Conservation (phyloP, 2,113 vertebrate genomes). For the Corythornis vintsioides region DNA sequence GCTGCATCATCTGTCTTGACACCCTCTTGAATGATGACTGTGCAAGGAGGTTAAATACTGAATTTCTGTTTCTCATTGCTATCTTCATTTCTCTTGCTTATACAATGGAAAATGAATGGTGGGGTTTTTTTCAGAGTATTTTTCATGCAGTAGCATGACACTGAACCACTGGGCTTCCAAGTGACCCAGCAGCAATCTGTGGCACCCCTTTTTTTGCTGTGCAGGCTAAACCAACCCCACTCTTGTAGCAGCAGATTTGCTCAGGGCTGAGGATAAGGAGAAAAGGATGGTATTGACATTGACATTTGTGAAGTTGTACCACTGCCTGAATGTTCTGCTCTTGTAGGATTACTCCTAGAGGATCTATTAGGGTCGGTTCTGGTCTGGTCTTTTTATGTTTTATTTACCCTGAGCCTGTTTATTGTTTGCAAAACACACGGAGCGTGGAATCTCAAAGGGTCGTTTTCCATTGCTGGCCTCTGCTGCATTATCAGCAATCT, state of each 20-base stretch:
- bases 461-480: constrained; percentile 45
- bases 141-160: background rate
- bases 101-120: background rate
- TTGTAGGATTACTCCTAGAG: constrained; percentile 40
- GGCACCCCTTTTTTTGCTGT: background rate
- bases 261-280: constrained; percentile 11
- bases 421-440: constrained; percentile 32
- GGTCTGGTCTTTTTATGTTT: constrained; percentile 44
- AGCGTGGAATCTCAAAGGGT: constrained; percentile 30
- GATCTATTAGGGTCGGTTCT: constrained; percentile 34
- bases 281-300: constrained; percentile 1
- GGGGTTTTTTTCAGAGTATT: background rate
- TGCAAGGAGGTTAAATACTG: background rate
- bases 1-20: background rate
- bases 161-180: background rate
- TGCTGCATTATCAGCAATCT: constrained; percentile 24
- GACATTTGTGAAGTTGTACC: constrained; percentile 1
- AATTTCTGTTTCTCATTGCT: background rate
- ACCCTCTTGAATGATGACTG: background rate
- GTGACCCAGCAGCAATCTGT: background rate
- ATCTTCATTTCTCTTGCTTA: background rate
- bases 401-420: constrained; percentile 48
- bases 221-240: background rate
- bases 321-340: background rate
- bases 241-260: background rate